Percentiles rank a stretch among this genome's conserved stretches.
Conservation (phyloP, 2,888 invertebrate species). For the Nasonia oneida region DNA sequence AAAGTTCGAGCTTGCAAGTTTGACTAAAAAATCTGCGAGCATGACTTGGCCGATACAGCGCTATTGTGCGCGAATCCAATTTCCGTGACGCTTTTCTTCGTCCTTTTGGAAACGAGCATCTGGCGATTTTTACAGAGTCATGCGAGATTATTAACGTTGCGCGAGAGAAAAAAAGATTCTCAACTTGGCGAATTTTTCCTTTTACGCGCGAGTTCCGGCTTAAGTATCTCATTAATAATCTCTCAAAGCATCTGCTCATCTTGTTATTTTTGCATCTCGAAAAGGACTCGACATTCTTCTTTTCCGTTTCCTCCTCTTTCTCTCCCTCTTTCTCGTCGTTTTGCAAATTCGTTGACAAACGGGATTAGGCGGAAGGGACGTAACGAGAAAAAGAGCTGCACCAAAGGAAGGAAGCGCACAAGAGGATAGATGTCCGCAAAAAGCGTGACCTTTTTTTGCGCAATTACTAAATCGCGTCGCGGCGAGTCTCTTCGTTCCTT, state of each 20-base stretch:
- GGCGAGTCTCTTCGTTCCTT: constrained; percentile 16
- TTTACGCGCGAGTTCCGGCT: not conserved
- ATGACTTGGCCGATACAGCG: not conserved
- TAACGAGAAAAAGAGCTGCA: constrained; percentile 31
- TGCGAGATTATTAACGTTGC: not conserved
- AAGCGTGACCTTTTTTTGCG: constrained; percentile 23
- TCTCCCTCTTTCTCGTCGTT: constrained; percentile 6
- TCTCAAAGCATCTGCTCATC: constrained; percentile 17
- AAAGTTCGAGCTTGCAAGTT: not conserved
- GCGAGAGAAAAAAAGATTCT: not conserved
- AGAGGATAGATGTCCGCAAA: constrained; percentile 26
- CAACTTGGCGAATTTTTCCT: not conserved
- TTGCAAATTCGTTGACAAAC: constrained; percentile 33
- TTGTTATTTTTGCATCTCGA: constrained; percentile 35
- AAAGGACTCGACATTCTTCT: not conserved
- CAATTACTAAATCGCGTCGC: constrained; percentile 48
- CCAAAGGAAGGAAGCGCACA: constrained; percentile 7
- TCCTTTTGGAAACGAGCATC: constrained; percentile 16
- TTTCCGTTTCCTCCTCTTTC: not conserved
- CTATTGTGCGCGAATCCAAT: not conserved
- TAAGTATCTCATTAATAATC: constrained; percentile 25
- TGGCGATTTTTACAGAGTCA: not conserved
- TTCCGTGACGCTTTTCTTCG: not conserved
- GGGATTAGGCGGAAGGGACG: constrained; percentile 40
- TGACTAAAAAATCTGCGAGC: not conserved